phyloP scores from a whole-genome alignment of 2,797 vertebrate species.

The Chrosomus eos region DNA sequence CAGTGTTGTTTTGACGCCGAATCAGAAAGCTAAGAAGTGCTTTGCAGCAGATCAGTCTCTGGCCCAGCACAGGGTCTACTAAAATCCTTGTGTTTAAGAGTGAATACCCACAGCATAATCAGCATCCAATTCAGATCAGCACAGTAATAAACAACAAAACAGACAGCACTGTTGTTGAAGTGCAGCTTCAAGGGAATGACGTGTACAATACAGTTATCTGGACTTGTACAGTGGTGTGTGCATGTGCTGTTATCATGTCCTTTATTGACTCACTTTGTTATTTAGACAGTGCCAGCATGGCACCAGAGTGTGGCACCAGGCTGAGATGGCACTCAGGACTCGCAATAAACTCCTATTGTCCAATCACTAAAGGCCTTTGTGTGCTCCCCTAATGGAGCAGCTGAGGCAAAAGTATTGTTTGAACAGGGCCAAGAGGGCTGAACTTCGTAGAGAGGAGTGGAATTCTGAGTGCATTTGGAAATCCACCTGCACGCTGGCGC shows the following conservation, averaged over 20 bases:
- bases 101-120: not conserved
- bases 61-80: not conserved
- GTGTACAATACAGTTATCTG: not conserved
- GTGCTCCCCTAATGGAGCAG: slow-evolving; percentile 71
- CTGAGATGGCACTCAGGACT: slow-evolving; percentile 69
- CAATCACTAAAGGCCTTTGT: slow-evolving; percentile 76
- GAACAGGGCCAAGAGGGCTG: slow-evolving; percentile 66
- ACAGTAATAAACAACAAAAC: not conserved
- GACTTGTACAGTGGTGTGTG: not conserved
- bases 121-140: not conserved
- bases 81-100: not conserved
- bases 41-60: not conserved
- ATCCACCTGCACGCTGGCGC: not conserved
- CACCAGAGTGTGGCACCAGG: slow-evolving; percentile 73
- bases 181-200: not conserved
- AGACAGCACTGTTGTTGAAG: not conserved
- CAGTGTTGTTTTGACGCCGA: not conserved
- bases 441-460: slow-evolving; percentile 57
- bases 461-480: slow-evolving; percentile 7
- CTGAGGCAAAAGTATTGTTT: slow-evolving; percentile 66
- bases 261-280: slow-evolving; percentile 23
- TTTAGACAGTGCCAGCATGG: slow-evolving; percentile 58
- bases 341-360: slow-evolving; percentile 69
- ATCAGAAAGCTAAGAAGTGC: not conserved
- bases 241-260: not conserved